Evolutionary conservation across 2,888 invertebrate genomes (phyloP).

Genomic region (Microctonus aethiopoides): DNA sequence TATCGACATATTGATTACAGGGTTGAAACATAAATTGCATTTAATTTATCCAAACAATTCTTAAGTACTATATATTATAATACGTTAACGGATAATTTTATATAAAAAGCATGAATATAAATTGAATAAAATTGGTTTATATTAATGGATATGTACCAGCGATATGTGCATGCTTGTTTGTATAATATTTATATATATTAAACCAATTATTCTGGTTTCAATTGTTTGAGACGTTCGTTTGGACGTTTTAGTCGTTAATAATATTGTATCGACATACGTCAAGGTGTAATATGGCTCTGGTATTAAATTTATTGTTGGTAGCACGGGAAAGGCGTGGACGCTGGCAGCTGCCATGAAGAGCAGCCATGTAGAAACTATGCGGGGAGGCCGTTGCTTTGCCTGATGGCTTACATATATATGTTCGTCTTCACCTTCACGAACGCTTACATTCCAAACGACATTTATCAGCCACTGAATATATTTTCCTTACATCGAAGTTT

Average conservation of each 20-base stretch:
- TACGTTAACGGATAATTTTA: no score
- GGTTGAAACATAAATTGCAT: not conserved
- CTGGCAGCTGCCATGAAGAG: slow-evolving; percentile 44
- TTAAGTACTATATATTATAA: no score
- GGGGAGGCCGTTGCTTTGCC: slow-evolving; percentile 21
- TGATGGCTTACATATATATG: slow-evolving; percentile 9
- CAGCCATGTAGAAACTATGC: slow-evolving; percentile 37
- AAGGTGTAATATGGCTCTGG: slow-evolving; percentile 30
- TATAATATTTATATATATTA: not conserved
- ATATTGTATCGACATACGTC: slow-evolving; percentile 32
- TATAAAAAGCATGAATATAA: not conserved
- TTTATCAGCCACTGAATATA: not conserved
- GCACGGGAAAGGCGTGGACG: slow-evolving; percentile 45
- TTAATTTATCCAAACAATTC: not conserved
- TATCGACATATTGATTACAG: slow-evolving; percentile 14
- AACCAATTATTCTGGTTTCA: not conserved
- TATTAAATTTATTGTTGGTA: slow-evolving; percentile 47
- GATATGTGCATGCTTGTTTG: no score
- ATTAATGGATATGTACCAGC: not conserved
- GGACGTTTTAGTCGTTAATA: slow-evolving; percentile 20
- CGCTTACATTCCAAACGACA: not conserved
- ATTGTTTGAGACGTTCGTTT: not conserved
- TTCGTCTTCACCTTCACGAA: slow-evolving; percentile 3
- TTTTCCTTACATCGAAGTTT: not conserved
- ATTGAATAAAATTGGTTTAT: not conserved